phyloP scores from a whole-genome alignment of 1,140 invertebrate genomes.

The Calephelis nemesis region DNA sequence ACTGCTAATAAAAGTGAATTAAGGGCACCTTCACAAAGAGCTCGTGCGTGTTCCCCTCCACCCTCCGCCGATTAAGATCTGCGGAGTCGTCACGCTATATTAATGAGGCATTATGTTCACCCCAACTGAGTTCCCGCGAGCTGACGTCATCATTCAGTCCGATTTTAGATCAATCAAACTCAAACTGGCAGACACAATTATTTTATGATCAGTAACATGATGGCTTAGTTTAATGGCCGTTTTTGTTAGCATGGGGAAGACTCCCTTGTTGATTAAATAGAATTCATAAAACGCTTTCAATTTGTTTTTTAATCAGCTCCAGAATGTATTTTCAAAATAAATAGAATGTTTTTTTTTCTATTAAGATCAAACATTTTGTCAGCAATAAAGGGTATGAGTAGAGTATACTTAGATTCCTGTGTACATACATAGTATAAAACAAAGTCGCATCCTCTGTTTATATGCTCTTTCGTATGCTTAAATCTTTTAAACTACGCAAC shows the following conservation, averaged over 20 bases:
- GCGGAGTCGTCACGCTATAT: constrained; percentile 13
- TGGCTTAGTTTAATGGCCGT: too few relatives aligned
- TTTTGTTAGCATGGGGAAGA: not conserved
- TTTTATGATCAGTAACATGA: not conserved
- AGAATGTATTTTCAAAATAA: too few relatives aligned
- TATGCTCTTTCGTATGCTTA: too few relatives aligned
- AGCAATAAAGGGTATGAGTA: too few relatives aligned
- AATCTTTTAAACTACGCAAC: too few relatives aligned
- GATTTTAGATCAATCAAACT: constrained; percentile 17
- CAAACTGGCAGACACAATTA: not conserved
- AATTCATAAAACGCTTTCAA: too few relatives aligned
- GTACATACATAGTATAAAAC: too few relatives aligned
- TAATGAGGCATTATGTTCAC: constrained; percentile 17
- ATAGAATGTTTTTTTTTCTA: too few relatives aligned
- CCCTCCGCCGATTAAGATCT: constrained; percentile 9
- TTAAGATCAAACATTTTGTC: too few relatives aligned
- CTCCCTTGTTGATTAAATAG: not conserved
- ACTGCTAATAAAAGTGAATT: constrained; percentile 16
- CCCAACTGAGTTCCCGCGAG: not conserved
- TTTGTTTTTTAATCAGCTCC: too few relatives aligned
- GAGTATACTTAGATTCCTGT: too few relatives aligned
- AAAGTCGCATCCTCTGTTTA: too few relatives aligned
- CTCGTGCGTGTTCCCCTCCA: not conserved
- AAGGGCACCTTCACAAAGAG: constrained; percentile 3
- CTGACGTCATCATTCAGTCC: constrained; percentile 9